These are phyloP conservation scores for Aphrophora alni DNA, from an alignment of 2,888 invertebrate genomes.

Conservation along the genomic window DNA sequence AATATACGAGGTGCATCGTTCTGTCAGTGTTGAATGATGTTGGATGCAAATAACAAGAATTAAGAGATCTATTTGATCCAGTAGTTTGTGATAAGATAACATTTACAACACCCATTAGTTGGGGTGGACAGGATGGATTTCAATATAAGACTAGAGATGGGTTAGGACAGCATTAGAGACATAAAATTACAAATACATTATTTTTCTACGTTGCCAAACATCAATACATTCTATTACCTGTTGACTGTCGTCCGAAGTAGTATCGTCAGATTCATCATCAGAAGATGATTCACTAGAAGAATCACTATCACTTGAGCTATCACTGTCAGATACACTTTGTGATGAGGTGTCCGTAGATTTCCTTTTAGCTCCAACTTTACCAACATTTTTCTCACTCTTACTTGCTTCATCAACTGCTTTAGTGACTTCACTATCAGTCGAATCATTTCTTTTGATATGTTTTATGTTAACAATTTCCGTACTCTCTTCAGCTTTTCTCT, in stretches of 20 bases:
- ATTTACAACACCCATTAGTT: too few species aligned
- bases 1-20: too few species aligned
- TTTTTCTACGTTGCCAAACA: too few species aligned
- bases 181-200: too few species aligned
- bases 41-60: too few species aligned
- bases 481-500: conserved; percentile 15
- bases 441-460: conserved; percentile 28
- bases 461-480: not conserved
- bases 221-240: too few species aligned
- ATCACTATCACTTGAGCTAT: conserved; percentile 30
- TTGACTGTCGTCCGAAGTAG: conserved; percentile 24
- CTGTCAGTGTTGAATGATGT: too few species aligned
- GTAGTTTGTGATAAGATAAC: too few species aligned
- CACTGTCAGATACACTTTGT: conserved; percentile 35
- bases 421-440: not conserved
- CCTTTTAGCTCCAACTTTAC: not conserved
- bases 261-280: conserved; percentile 23
- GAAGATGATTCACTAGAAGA: conserved; percentile 25
- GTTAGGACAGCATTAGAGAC: too few species aligned
- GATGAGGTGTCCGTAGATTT: conserved; percentile 38
- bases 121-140: too few species aligned
- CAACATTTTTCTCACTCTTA: not conserved
- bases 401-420: not conserved
- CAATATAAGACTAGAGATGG: too few species aligned
- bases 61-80: too few species aligned